These are phyloP conservation scores for Cephus sareptanus DNA, from an alignment of 2,888 invertebrate species.

Conservation along the genomic window DNA sequence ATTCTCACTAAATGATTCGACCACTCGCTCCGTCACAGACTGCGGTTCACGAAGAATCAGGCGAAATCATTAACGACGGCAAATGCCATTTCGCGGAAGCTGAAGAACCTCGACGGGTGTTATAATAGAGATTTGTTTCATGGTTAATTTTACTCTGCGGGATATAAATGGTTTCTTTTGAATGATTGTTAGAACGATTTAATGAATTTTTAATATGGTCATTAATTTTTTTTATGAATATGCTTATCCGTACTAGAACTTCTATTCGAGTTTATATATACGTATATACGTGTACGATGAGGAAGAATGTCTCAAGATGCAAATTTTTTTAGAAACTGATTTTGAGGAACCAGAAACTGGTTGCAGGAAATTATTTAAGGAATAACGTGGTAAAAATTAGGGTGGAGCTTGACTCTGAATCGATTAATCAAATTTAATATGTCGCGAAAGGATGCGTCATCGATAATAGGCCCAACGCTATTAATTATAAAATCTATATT, in stretches of 20 bases:
- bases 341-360: too few relatives aligned
- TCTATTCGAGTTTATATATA: neutral
- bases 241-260: neutral
- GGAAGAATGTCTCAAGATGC: neutral
- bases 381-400: neutral
- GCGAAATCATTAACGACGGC: neutral
- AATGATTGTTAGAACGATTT: neutral
- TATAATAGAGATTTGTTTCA: neutral
- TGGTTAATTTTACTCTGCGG: neutral
- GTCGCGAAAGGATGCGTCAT: neutral
- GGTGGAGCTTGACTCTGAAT: neutral
- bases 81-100: neutral
- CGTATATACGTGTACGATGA: too few relatives aligned
- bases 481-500: neutral
- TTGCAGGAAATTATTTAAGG: too few relatives aligned
- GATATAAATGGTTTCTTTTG: neutral
- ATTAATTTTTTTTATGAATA: neutral
- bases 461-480: neutral
- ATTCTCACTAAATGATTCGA: constrained; percentile 4
- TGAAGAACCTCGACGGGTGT: neutral
- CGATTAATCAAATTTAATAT: neutral
- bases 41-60: neutral
- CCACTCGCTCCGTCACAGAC: neutral
- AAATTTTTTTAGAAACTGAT: neutral
- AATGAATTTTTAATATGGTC: neutral